These are phyloP conservation scores for Hoplodrina blanda DNA, from an alignment of 2,888 invertebrate genomes.

Conservation along the genomic window DNA sequence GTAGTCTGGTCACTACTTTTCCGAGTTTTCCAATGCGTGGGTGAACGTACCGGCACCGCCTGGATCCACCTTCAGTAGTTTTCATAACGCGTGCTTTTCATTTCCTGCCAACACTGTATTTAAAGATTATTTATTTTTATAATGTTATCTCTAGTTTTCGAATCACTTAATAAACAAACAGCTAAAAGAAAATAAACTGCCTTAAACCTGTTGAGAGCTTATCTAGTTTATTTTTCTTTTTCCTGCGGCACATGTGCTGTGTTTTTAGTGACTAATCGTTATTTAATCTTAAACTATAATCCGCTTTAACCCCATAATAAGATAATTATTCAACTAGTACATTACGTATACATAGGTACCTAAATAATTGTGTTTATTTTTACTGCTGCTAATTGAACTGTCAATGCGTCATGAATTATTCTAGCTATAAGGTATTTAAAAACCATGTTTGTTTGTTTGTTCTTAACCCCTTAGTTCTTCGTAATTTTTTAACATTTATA, in stretches of 20 bases:
- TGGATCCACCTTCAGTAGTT: slow-evolving; percentile 45
- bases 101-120: slow-evolving; percentile 11
- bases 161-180: too few relatives aligned
- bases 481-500: neutral
- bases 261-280: neutral
- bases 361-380: neutral
- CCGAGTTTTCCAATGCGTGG: slow-evolving; percentile 71
- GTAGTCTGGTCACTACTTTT: slow-evolving; percentile 63
- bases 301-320: slow-evolving; percentile 9
- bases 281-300: slow-evolving; percentile 10
- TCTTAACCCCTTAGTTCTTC: neutral
- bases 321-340: neutral
- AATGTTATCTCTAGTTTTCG: neutral
- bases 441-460: neutral
- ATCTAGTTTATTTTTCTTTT: neutral
- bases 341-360: neutral
- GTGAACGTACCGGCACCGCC: slow-evolving; percentile 28
- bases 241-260: neutral
- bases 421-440: too few relatives aligned
- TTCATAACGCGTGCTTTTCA: slow-evolving; percentile 34
- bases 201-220: neutral
- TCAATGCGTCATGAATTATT: neutral
- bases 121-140: neutral
- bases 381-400: neutral
- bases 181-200: neutral